Conservation (phyloP, 2,888 invertebrate genomes). For the Aplocera efformata region DNA sequence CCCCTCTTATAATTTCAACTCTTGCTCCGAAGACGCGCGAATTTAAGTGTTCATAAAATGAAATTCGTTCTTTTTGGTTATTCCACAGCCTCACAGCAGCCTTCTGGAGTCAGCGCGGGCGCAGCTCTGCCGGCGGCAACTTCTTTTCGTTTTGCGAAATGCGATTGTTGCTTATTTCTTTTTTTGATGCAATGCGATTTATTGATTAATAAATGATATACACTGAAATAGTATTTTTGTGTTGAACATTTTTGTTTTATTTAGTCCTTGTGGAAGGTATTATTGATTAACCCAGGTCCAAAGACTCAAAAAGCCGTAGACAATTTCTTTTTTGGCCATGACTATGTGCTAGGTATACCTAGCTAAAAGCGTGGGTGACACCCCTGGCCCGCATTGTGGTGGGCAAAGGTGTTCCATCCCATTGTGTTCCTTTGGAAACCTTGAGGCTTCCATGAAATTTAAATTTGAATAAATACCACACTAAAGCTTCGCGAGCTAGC, state of each 20-base stretch:
- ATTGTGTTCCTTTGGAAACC: slow-evolving; percentile 34
- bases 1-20: slow-evolving; percentile 52
- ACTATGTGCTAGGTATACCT: too few relatives aligned
- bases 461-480: too few relatives aligned
- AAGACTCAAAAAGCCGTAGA: too few relatives aligned
- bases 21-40: slow-evolving; percentile 49
- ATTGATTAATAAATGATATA: slow-evolving; percentile 3
- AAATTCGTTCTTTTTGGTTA: slow-evolving; percentile 42
- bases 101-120: slow-evolving; percentile 22
- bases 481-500: too few relatives aligned
- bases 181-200: slow-evolving; percentile 28
- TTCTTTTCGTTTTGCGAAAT: slow-evolving; percentile 32
- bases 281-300: too few relatives aligned
- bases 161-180: slow-evolving; percentile 32
- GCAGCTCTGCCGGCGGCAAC: slow-evolving; percentile 17
- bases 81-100: slow-evolving; percentile 32
- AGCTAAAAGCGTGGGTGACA: slow-evolving; percentile 32
- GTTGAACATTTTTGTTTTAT: slow-evolving; percentile 2
- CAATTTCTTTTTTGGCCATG: not conserved
- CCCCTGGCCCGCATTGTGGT: slow-evolving; percentile 45
- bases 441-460: slow-evolving; percentile 25
- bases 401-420: slow-evolving; percentile 46
- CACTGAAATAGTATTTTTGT: slow-evolving; percentile 1
- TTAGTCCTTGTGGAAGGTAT: not conserved
- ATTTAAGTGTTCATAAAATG: slow-evolving; percentile 48